phyloP scores from a whole-genome alignment of 2,113 vertebrate species.

The Takifugu bimaculatus region DNA sequence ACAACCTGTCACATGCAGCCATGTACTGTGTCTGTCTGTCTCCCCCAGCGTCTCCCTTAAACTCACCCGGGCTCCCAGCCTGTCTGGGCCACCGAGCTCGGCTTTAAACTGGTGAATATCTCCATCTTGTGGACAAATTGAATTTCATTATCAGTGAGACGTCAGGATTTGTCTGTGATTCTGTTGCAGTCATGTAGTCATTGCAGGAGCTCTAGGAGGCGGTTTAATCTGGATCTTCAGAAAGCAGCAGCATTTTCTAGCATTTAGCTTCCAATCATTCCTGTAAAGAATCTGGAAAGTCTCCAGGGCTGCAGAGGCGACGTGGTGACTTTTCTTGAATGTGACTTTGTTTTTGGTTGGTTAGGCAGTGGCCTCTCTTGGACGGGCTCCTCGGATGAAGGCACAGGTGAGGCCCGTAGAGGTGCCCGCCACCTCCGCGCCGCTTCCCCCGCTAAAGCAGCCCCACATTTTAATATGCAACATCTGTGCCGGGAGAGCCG shows the following conservation, averaged over 20 bases:
- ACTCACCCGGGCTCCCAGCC: neutral
- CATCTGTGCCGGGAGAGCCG: slow-evolving; percentile 80
- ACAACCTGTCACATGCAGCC: slow-evolving; percentile 63
- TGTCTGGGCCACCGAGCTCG: slow-evolving; percentile 9
- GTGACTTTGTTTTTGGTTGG: slow-evolving; percentile 80
- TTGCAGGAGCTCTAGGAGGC: neutral
- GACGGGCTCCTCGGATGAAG: slow-evolving; percentile 79
- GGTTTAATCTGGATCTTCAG: no score
- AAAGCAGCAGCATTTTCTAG: neutral
- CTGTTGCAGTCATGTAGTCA: neutral
- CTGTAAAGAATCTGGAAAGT: slow-evolving; percentile 57
- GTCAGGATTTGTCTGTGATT: neutral
- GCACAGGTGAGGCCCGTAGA: slow-evolving; percentile 78
- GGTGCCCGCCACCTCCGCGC: slow-evolving; percentile 59
- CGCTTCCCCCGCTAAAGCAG: slow-evolving; percentile 64
- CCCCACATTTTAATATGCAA: slow-evolving; percentile 82
- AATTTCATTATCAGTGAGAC: slow-evolving; percentile 4
- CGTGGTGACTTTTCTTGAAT: slow-evolving; percentile 78
- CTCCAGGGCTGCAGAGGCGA: slow-evolving; percentile 68
- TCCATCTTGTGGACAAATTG: slow-evolving; percentile 77
- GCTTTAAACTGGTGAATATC: slow-evolving; percentile 74
- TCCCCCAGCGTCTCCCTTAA: slow-evolving; percentile 1
- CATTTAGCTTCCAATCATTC: slow-evolving; percentile 14
- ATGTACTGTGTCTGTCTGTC: slow-evolving; percentile 37
- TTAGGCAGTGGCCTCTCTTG: slow-evolving; percentile 75